These are phyloP conservation scores for Pseudochirops cupreus DNA, from an alignment of 2,797 vertebrate species.

Conservation along the genomic window DNA sequence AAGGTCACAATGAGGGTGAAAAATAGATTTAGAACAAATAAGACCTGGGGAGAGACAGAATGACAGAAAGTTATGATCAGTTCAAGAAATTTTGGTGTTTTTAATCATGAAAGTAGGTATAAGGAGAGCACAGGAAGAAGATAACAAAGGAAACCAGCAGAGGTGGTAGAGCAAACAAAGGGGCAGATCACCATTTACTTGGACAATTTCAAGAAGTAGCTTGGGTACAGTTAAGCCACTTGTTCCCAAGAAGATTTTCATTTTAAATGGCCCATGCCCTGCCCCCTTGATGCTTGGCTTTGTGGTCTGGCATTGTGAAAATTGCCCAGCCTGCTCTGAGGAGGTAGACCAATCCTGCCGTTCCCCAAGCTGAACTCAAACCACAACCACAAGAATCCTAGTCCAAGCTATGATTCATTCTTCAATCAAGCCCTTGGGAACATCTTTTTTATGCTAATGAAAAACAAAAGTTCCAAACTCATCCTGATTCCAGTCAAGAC, in stretches of 20 bases:
- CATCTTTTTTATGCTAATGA: constrained; percentile 9
- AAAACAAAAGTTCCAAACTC: neutral
- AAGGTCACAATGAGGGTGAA: neutral
- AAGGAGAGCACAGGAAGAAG: neutral
- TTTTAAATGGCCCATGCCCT: neutral
- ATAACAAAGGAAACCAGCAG: neutral
- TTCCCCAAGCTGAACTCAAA: neutral
- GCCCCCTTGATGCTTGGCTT: neutral
- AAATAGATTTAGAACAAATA: neutral
- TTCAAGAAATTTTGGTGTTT: neutral
- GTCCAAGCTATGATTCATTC: neutral
- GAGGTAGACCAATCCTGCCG: neutral
- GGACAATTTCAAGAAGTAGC: neutral
- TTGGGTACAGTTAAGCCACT: neutral
- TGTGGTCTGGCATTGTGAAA: constrained; percentile 1
- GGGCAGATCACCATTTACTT: neutral
- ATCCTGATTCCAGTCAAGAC: neutral
- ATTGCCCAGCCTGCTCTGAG: neutral
- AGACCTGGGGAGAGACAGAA: neutral
- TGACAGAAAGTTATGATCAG: neutral
- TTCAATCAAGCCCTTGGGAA: neutral
- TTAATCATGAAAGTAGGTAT: neutral
- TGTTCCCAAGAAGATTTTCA: constrained; percentile 1
- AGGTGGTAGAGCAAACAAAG: neutral
- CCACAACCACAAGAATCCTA: constrained; percentile 20